A percentile compares a stretch with the other conserved stretches of the same genome.
Evolutionary conservation across 1,140 invertebrate genomes (phyloP).

Genomic region (Anoplophora glabripennis): DNA sequence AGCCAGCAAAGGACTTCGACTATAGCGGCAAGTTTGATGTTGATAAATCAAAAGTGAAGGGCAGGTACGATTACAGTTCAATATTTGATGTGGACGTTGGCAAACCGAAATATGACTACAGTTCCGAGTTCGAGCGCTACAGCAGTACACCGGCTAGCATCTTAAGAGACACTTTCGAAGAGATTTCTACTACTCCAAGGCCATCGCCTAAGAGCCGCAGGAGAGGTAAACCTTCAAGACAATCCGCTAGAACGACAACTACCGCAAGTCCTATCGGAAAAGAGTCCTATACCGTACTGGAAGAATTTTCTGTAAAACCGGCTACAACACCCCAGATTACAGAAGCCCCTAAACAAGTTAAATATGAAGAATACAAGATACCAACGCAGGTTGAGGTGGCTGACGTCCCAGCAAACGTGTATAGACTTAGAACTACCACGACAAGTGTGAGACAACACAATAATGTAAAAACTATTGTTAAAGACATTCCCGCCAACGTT

Average conservation of each 20-base stretch:
- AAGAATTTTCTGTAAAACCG: slow-evolving; percentile 32
- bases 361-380: too few species aligned
- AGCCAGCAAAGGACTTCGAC: too few species aligned
- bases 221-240: slow-evolving; percentile 10
- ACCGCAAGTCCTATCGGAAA: background rate
- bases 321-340: slow-evolving; percentile 1
- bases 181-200: slow-evolving; percentile 14
- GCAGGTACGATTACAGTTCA: background rate
- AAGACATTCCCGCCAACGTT: slow-evolving; percentile 29
- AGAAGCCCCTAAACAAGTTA: too few species aligned
- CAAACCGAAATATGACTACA: slow-evolving; percentile 6
- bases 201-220: slow-evolving; percentile 18
- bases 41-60: background rate
- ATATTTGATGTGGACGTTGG: background rate
- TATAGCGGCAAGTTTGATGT: too few species aligned
- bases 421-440: too few species aligned
- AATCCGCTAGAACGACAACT: slow-evolving; percentile 20
- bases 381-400: too few species aligned
- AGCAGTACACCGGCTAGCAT: slow-evolving; percentile 11
- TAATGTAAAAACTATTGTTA: slow-evolving; percentile 11
- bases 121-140: slow-evolving; percentile 11
- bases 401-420: too few species aligned
- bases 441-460: background rate
- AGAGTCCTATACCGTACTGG: slow-evolving; percentile 36
- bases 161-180: slow-evolving; percentile 11